A percentile compares a stretch with the other conserved stretches of the same genome.
These are phyloP conservation scores for Pangasius djambal DNA, from an alignment of 2,797 vertebrate species.

Conservation along the genomic window DNA sequence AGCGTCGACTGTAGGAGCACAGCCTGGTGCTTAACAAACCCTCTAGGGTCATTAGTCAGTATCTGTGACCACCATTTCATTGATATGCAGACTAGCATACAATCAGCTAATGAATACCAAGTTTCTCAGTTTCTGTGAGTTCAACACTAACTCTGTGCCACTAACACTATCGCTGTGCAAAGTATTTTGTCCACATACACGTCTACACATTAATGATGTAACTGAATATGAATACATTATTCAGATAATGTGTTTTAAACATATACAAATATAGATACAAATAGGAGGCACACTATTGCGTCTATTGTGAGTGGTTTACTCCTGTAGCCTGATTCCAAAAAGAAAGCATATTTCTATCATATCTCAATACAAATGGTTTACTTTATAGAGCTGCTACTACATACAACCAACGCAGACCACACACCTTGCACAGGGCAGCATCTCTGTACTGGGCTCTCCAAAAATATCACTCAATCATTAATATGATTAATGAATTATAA, in stretches of 20 bases:
- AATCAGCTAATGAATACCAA: conserved; percentile 36
- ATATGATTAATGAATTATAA: not conserved
- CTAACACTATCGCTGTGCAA: not conserved
- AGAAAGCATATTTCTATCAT: not conserved
- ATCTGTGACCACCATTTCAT: conserved; percentile 39
- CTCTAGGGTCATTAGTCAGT: conserved; percentile 46
- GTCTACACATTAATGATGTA: not conserved
- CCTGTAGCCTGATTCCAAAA: not conserved
- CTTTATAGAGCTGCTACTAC: not conserved
- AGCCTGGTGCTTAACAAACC: conserved; percentile 50
- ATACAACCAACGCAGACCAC: not conserved
- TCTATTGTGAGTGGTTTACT: not conserved
- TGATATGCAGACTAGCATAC: conserved; percentile 39
- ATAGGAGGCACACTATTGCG: not conserved
- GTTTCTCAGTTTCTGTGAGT: conserved; percentile 5
- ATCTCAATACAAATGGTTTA: not conserved
- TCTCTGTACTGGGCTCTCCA: not conserved
- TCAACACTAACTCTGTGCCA: not conserved
- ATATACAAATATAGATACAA: not conserved
- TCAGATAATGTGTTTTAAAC: not conserved
- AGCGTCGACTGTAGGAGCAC: conserved; percentile 40
- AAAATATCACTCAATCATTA: not conserved
- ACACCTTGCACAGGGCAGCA: not conserved
- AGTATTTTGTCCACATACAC: not conserved
- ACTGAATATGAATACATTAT: not conserved